phyloP scores from a whole-genome alignment of 2,888 invertebrate species.

The Limnephilus auricula region DNA sequence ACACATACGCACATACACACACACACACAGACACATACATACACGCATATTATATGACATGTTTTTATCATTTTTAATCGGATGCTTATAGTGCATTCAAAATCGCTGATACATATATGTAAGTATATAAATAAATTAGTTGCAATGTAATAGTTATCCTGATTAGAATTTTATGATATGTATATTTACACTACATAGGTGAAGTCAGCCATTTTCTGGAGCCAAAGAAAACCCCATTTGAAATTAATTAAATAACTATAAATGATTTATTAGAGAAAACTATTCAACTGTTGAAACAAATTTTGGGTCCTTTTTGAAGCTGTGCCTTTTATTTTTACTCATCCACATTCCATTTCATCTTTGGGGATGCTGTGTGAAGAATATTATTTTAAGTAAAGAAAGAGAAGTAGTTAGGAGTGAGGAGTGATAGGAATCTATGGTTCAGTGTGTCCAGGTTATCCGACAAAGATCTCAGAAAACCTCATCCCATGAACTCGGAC shows the following conservation, averaged over 20 bases:
- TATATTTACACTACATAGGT: background rate
- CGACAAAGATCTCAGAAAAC: too few species aligned
- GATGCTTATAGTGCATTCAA: background rate
- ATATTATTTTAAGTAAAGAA: too few species aligned
- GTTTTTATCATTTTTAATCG: background rate
- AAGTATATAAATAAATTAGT: background rate
- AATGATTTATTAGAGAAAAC: background rate
- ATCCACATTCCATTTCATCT: too few species aligned
- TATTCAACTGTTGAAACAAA: background rate
- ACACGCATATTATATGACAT: background rate
- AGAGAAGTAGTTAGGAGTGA: too few species aligned
- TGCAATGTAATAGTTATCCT: background rate
- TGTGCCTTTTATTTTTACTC: background rate
- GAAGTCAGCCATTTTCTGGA: too few species aligned
- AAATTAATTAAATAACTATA: background rate
- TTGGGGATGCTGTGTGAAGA: too few species aligned
- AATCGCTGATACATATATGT: background rate
- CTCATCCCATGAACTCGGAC: too few species aligned
- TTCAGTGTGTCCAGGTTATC: too few species aligned
- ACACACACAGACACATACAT: constrained; percentile 4
- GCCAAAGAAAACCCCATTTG: background rate
- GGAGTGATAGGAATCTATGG: too few species aligned
- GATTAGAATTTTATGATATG: background rate
- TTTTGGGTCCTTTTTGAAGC: background rate
- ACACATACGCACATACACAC: background rate